A percentile compares a stretch with the other conserved stretches of the same genome.
phyloP scores from a whole-genome alignment of 2,888 invertebrate species.

The Phania funesta region DNA sequence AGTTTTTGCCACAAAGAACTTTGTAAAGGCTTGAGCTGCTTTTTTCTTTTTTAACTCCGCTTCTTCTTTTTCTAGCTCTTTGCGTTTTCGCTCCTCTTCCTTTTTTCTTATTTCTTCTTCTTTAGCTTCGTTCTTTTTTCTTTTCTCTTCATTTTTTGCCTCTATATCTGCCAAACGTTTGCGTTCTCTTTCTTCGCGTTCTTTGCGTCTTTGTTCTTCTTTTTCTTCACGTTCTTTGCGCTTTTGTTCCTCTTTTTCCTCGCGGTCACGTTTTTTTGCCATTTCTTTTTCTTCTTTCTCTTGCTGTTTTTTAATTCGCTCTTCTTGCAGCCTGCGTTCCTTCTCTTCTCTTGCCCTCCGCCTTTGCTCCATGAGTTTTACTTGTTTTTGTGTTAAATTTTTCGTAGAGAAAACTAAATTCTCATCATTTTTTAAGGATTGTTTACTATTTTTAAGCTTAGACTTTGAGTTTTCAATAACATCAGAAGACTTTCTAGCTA shows the following conservation, averaged over 20 bases:
- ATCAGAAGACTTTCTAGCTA: constrained; percentile 29
- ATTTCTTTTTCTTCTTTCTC: constrained; percentile 76
- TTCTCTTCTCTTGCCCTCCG: constrained; percentile 77
- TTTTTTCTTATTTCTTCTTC: constrained; percentile 78
- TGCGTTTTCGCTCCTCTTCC: constrained; percentile 81
- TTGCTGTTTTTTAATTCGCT: constrained; percentile 78
- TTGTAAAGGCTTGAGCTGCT: constrained; percentile 88
- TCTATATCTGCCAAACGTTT: constrained; percentile 77
- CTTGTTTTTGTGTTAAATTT: constrained; percentile 75
- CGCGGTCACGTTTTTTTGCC: constrained; percentile 77
- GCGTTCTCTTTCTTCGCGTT: constrained; percentile 78
- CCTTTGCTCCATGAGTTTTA: constrained; percentile 72
- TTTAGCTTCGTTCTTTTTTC: constrained; percentile 73
- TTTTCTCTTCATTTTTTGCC: constrained; percentile 74
- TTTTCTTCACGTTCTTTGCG: constrained; percentile 81
- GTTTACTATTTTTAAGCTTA: not conserved
- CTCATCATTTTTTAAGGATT: not conserved
- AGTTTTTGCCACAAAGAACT: constrained; percentile 87
- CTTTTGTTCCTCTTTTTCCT: constrained; percentile 81
- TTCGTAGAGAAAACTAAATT: constrained; percentile 44
- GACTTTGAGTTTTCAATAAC: constrained; percentile 18
- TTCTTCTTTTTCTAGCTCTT: constrained; percentile 85
- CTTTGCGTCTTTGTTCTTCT: constrained; percentile 80
- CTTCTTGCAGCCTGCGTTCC: constrained; percentile 81
- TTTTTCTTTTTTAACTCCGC: constrained; percentile 89